These are phyloP conservation scores for Balaeniceps rex DNA, from an alignment of 2,113 vertebrate species.

Conservation along the genomic window DNA sequence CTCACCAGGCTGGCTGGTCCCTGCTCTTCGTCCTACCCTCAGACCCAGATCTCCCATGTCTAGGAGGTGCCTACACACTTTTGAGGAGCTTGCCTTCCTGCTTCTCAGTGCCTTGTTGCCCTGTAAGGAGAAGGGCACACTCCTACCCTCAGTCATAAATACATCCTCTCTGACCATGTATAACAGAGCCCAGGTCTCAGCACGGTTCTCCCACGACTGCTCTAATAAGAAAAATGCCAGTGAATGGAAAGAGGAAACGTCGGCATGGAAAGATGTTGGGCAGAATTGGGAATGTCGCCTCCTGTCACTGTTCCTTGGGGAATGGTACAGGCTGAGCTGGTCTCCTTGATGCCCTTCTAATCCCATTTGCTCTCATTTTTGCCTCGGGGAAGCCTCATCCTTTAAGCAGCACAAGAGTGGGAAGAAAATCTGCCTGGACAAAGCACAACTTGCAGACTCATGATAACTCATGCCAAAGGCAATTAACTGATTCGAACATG, in stretches of 20 bases:
- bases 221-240: neutral
- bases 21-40: neutral
- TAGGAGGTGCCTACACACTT: neutral
- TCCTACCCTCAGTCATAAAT: neutral
- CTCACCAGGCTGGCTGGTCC: neutral
- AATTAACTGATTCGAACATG: neutral
- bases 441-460: neutral
- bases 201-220: neutral
- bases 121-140: neutral
- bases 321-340: neutral
- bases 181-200: neutral
- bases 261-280: neutral
- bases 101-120: neutral
- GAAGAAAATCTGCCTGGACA: neutral
- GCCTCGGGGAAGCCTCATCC: neutral
- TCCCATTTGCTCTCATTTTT: neutral
- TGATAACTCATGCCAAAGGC: neutral
- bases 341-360: neutral
- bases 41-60: neutral
- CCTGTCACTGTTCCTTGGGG: neutral
- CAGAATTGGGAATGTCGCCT: neutral
- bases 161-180: neutral
- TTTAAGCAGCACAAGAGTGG: neutral
- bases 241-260: neutral
- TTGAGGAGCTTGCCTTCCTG: neutral